Evolutionary conservation across 2,888 invertebrate genomes (phyloP).

Genomic region (Agrenia bidenticulata): DNA sequence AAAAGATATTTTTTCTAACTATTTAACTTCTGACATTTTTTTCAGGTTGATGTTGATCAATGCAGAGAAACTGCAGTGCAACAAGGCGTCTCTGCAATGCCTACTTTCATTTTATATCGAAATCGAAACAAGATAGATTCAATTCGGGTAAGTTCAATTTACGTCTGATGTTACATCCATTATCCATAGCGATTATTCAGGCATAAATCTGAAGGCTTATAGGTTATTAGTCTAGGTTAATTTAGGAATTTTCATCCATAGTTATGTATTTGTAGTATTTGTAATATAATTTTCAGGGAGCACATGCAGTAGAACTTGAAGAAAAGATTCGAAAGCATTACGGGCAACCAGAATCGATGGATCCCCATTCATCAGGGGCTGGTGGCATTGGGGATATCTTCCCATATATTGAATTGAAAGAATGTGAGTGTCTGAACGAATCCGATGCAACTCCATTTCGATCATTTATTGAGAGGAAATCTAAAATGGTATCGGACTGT

Average conservation of each 20-base stretch:
- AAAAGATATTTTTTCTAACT: background rate
- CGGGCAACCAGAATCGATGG: slow-evolving; percentile 61
- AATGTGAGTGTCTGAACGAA: slow-evolving; percentile 93
- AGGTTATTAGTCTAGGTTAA: too few relatives aligned
- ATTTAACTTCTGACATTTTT: too few relatives aligned
- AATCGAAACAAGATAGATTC: slow-evolving; percentile 58
- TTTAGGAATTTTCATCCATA: too few relatives aligned
- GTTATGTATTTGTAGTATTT: too few relatives aligned
- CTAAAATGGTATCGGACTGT: slow-evolving; percentile 69
- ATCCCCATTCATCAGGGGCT: slow-evolving; percentile 71
- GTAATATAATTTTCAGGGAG: too few relatives aligned
- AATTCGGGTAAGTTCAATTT: slow-evolving; percentile 60
- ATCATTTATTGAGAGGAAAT: slow-evolving; percentile 66
- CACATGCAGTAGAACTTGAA: slow-evolving; percentile 78
- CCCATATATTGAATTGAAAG: slow-evolving; percentile 48
- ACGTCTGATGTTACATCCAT: too few relatives aligned
- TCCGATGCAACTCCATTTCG: slow-evolving; percentile 86
- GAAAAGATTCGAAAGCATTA: slow-evolving; percentile 86
- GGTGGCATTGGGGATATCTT: slow-evolving; percentile 62
- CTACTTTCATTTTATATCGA: slow-evolving; percentile 93
- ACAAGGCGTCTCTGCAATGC: slow-evolving; percentile 94
- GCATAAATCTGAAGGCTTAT: too few relatives aligned
- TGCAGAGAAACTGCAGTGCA: slow-evolving; percentile 83
- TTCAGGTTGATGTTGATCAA: slow-evolving; percentile 93
- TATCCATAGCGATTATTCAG: too few relatives aligned